phyloP scores from a whole-genome alignment of 2,113 vertebrate species.

The Bothrops jararaca region DNA sequence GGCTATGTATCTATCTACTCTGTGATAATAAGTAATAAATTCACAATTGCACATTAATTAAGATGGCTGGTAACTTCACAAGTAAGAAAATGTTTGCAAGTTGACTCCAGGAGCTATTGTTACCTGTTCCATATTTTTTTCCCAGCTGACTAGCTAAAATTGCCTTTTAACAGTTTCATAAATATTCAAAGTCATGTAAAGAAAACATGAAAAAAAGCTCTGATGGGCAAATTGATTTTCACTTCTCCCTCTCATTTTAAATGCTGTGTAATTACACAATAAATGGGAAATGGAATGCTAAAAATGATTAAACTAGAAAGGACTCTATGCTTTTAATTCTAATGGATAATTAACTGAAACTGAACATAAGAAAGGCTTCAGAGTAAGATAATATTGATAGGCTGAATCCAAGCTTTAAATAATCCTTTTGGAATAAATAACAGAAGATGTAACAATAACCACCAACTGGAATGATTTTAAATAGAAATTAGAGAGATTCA shows the following conservation, averaged over 20 bases:
- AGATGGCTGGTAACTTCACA: background rate
- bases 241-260: constrained; percentile 20
- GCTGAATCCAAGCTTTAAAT: background rate
- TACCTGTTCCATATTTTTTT: background rate
- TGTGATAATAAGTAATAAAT: background rate
- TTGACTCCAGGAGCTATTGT: background rate
- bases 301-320: background rate
- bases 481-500: background rate
- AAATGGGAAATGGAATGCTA: background rate
- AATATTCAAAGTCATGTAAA: background rate
- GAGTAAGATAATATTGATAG: background rate
- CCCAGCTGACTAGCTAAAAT: background rate
- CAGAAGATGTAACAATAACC: background rate
- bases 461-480: background rate
- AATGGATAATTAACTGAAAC: constrained; percentile 1
- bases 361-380: background rate
- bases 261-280: background rate
- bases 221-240: constrained; percentile 6
- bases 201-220: background rate
- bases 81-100: background rate
- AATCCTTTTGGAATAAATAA: background rate
- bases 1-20: background rate
- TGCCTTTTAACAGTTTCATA: background rate
- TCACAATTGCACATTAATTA: background rate
- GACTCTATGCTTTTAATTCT: background rate